Base-by-base conservation (phyloP, 2,888 invertebrate genomes). In the Campopleginae sp. region DNA sequence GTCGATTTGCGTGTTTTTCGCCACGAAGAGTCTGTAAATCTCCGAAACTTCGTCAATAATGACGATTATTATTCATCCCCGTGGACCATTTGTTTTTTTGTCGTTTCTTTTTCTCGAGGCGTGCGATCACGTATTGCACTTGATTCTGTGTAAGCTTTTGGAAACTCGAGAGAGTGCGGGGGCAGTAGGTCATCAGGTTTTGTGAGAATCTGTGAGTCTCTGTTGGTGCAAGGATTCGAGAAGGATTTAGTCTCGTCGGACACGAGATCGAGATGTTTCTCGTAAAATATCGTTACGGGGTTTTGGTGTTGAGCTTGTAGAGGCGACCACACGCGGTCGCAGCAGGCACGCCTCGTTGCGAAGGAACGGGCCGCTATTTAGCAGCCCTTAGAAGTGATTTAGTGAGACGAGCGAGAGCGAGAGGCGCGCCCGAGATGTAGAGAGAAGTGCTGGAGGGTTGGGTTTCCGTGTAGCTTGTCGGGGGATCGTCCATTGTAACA, bases 371-470 rank as follows among this genome's bases (percentile, higher is more conserved):
- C 86, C 88, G 91, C 91, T 91, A 91, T 93, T 93, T 93, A 93
- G 90, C 93, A 93, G 93, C 93, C 92, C 93, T 93, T 92, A 91
- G 89, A 89, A 88, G 90, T 93, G 93, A 93, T 93, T 93, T 93
- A 93, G 89, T 91, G 90, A 87, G 87, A 82, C 33, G 76, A 81
- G 80, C 51, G 88, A 83, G 85, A 54, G 44, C 66, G 17, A 42
- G 54, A 17, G 58, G 31, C 42, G 46, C n/a, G n/a, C n/a, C n/a
- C n/a, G 54, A 38, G 58, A 66, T 3, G 7, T 5, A 38, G 80
- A 72, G 72, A 80, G 61, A 42, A 82, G 77, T 65, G 88, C 86
- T 54, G 54, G 76, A 66, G 82, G 84, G 84, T 87, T 84, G 87
- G 79, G 80, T 68, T 83, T 82, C 74, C 77, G 88, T 85, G 86